phyloP scores from a whole-genome alignment of 2,797 vertebrate species.

The Phoebastria nigripes region DNA sequence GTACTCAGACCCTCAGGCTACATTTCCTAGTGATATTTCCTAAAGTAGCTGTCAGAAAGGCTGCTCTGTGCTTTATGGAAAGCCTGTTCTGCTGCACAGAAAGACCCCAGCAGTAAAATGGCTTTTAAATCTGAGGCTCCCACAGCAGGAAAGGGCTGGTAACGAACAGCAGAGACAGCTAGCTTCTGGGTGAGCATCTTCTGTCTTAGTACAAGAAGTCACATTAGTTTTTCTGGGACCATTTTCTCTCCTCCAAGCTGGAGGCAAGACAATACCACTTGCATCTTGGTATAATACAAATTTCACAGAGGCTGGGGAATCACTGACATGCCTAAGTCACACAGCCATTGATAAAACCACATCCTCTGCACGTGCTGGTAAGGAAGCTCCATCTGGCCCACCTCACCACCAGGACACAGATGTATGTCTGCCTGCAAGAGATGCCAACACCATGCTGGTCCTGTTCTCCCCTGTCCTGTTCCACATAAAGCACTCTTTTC shows the following conservation, averaged over 20 bases:
- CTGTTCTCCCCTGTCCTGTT: not conserved
- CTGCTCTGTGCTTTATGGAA: not conserved
- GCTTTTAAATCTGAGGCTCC: not conserved
- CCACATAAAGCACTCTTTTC: not conserved
- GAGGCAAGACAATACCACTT: not conserved
- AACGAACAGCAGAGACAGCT: not conserved
- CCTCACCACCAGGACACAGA: not conserved
- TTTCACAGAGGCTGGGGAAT: not conserved
- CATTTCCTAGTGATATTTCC: not conserved
- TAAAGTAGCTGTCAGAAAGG: not conserved
- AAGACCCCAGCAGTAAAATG: not conserved
- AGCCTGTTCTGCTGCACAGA: not conserved
- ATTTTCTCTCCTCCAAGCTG: not conserved
- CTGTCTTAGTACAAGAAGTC: not conserved
- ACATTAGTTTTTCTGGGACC: not conserved
- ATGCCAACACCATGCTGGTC: not conserved
- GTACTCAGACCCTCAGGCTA: not conserved
- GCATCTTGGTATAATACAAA: rapidly evolving
- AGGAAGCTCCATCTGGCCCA: not conserved
- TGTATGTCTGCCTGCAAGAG: not conserved
- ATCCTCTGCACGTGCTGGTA: rapidly evolving
- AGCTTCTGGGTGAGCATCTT: not conserved
- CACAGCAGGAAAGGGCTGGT: not conserved
- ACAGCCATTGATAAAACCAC: not conserved
- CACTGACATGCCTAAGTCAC: not conserved